Conservation (phyloP, 2,888 invertebrate species). For the Cephus rjabovi region DNA sequence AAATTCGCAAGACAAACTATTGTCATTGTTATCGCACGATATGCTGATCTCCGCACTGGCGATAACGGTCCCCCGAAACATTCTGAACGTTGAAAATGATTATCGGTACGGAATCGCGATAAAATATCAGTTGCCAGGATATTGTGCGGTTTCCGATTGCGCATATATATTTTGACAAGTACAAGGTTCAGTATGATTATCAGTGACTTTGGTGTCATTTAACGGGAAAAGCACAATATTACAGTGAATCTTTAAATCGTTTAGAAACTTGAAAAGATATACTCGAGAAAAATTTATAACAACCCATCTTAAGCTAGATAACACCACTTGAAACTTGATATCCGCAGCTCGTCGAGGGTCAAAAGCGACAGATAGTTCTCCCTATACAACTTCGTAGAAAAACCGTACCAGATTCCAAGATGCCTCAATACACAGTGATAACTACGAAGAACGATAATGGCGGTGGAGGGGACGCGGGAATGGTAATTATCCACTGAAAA, state of each 20-base stretch:
- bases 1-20: background rate
- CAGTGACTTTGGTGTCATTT: background rate
- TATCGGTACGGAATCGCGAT: background rate
- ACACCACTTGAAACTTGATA: background rate
- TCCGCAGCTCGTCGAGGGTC: slow-evolving; percentile 28
- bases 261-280: background rate
- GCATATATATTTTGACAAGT: background rate
- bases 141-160: background rate
- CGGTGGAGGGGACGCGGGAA: slow-evolving; percentile 23
- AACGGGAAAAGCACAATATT: background rate
- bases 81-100: background rate
- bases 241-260: background rate
- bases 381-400: slow-evolving; percentile 35
- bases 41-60: background rate
- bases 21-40: background rate
- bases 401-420: slow-evolving; percentile 19
- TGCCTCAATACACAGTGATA: slow-evolving; percentile 33
- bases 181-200: background rate
- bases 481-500: slow-evolving; percentile 25
- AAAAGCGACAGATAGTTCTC: slow-evolving; percentile 34
- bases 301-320: background rate
- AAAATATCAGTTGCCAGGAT: background rate
- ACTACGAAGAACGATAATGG: slow-evolving; percentile 17
- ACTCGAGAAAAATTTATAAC: background rate
- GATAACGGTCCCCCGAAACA: background rate